Conservation (phyloP, 2,888 invertebrate species). For the Chrysopilus asiliformis region DNA sequence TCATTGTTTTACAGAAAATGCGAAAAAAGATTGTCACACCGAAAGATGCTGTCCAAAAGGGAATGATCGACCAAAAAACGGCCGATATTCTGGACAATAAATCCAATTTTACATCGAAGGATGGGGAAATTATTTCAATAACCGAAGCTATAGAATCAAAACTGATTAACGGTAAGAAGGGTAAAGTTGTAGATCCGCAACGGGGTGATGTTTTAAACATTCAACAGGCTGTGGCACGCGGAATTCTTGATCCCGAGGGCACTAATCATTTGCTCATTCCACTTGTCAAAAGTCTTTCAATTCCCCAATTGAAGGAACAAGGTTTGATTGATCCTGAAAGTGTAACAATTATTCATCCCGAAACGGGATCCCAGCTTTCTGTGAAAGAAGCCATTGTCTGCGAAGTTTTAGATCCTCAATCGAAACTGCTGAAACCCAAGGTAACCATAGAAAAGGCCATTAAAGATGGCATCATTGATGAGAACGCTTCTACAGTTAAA, state of each 20-base stretch:
- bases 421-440: conserved; percentile 50
- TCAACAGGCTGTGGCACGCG: conserved; percentile 69
- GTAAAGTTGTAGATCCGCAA: conserved; percentile 71
- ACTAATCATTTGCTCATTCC: conserved; percentile 67
- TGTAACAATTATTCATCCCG: conserved; percentile 72
- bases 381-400: conserved; percentile 74
- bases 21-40: conserved; percentile 62
- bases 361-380: conserved; percentile 65
- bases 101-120: conserved; percentile 42
- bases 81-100: conserved; percentile 53
- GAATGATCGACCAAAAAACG: conserved; percentile 64
- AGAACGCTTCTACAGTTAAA: conserved; percentile 52
- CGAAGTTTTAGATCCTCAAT: conserved; percentile 74
- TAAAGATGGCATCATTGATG: conserved; percentile 53
- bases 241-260: conserved; percentile 64
- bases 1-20: conserved; percentile 62
- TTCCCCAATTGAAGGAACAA: conserved; percentile 73
- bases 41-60: conserved; percentile 61
- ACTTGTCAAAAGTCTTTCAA: conserved; percentile 62
- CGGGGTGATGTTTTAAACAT: conserved; percentile 68
- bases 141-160: conserved; percentile 59
- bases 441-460: conserved; percentile 69
- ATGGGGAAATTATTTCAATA: conserved; percentile 52
- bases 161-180: conserved; percentile 56
- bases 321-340: conserved; percentile 65